These are phyloP conservation scores for Ernsta delagoae DNA, from an alignment of 2,888 invertebrate genomes.

Conservation along the genomic window DNA sequence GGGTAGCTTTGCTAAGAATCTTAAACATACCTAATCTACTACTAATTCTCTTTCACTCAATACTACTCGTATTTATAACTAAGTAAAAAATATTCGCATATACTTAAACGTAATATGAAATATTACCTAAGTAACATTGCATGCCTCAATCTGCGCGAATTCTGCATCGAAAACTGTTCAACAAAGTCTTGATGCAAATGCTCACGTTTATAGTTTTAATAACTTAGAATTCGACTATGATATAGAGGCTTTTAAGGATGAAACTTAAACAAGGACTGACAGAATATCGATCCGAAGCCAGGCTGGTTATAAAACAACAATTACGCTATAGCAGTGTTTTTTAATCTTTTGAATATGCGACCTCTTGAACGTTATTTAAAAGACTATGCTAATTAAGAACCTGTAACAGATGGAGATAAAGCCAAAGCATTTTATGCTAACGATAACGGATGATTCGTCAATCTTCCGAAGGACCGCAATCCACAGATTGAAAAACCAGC, in stretches of 20 bases:
- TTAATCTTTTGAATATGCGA: no score
- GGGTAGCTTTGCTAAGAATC: slow-evolving; percentile 35
- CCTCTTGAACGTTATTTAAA: no score
- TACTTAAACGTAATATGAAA: slow-evolving; percentile 28
- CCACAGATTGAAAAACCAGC: no score
- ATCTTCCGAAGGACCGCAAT: no score
- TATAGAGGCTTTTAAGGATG: neutral
- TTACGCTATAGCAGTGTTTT: no score
- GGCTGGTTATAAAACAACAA: neutral
- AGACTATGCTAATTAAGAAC: no score
- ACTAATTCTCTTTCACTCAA: slow-evolving; percentile 33
- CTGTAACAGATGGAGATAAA: no score
- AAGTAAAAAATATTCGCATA: slow-evolving; percentile 28
- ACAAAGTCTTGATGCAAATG: neutral
- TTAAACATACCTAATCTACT: slow-evolving; percentile 19
- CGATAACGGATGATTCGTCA: no score
- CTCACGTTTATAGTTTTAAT: neutral
- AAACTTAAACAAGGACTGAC: neutral
- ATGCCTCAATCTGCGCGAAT: slow-evolving; percentile 14
- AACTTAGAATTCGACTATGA: slow-evolving; percentile 7
- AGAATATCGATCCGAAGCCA: no score
- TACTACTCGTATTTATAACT: slow-evolving; percentile 26
- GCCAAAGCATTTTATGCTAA: no score
- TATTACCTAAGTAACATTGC: slow-evolving; percentile 36
- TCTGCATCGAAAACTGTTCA: neutral